Base-by-base conservation (phyloP, 2,888 invertebrate species). In the Hyppa rectilinea region DNA sequence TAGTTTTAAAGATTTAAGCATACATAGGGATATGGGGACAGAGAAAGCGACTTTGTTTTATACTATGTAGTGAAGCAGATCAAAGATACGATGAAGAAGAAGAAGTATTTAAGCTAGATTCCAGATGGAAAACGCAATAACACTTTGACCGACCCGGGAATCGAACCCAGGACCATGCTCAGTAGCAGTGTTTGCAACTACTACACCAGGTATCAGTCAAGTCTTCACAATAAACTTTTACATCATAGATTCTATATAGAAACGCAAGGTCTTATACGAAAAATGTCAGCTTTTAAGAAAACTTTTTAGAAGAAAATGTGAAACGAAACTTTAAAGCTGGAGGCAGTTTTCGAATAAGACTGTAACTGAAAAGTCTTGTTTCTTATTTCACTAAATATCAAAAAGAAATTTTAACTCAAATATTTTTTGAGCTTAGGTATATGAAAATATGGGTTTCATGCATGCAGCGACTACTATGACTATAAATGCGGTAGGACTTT, bases 301-400 rank as follows among this genome's bases (percentile, higher is more conserved):
- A 45, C 12, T 61, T 72, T 29, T 61, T 26, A 73, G 17, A 47
- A 65, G 20, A 34, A 55, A 36, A 55, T 47, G 14, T 40, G 3
- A 34, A 74, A 73, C 29, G 17, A 47, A 74, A 74, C 45, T 74
- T 71, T 73, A 73, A n/a, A 53, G 45, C 71, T 53, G 26, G n/a
- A 4, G 9, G 17, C 26, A 14, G 45, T 45, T 63, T 47, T 40
- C 26, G 64, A 64, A 65, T 23, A 66, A 55, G 23, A 75, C 29
- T 31, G 29, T n/a, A 43, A 75, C 53, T 74, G 65, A 71, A 65
- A 40, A 29, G 20, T 55, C 20, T 75, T 43, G 10, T 29, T 74
- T 55, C 20, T 47, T 31, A 38, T 31, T 62, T 45, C n/a, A 45
- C 6, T 31, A 52, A 26, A 45, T 38, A 2, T 49, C 7, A 38